Evolutionary conservation across 2,797 vertebrate species (phyloP), one percentile per base, ranked within the genome.

Genomic region (Rhynchonycteris naso): DNA sequence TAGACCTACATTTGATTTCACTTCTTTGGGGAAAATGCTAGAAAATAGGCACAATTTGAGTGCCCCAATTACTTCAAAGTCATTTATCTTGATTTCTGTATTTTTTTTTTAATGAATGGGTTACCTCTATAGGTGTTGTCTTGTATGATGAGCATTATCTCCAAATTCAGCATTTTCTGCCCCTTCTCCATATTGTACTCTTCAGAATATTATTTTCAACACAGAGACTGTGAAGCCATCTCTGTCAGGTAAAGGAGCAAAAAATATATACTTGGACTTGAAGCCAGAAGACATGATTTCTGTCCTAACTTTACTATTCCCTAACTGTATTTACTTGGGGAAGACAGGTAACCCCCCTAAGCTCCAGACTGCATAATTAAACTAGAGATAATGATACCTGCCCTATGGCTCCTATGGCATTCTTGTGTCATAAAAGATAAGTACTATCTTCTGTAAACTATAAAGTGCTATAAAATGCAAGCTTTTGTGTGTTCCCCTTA

Each of bases 1-100:
- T 71, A 82, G 24, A 87, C 5, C 52, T 74, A 54, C 14, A 28
- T 74, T 90, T 95, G 92, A 85, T 47, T 74, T 94, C 18, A 35
- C 12, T 12, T 68, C 11, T 58, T 82, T 72, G 11, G 12, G 18
- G 43, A 69, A 85, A 28, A 71, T 43, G 5, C 54, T 78, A 52
- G 33, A 84, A 3, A 66, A 58, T 78, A 72, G 13, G 16, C 54
- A 69, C 30, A 90, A 35, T 56, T 81, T 26, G 43, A 52, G 26
- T 74, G 10, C n/a, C 12, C 22, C 30, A 47, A 58, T 61, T 75
- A 66, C 66, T 30, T 90, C 38, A 63, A 43, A 66, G 68, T 72
- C 28, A 65, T 52, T 86, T 81, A 26, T 80, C 5, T 81, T 92
- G 71, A 89, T 90, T 90, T 63, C 66, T n/a, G 16, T 13, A 75